A percentile compares a stretch with the other conserved stretches of the same genome.
Evolutionary conservation across 2,113 vertebrate species (phyloP).

Genomic region (Periophthalmodon schlosseri): DNA sequence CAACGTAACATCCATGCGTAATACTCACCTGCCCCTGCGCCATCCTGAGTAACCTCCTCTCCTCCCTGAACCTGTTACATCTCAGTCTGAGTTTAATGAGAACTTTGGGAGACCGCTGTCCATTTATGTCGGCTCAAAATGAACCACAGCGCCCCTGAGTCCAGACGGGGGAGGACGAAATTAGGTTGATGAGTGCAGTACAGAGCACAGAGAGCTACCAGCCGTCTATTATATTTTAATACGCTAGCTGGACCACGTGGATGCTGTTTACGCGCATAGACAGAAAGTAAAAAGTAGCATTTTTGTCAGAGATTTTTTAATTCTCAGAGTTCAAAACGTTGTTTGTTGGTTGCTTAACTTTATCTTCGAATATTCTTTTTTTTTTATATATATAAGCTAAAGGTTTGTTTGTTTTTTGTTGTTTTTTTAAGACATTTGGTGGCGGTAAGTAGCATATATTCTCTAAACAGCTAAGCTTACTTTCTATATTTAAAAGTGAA

Average conservation of each 20-base stretch:
- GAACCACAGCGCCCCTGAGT: conserved; percentile 3
- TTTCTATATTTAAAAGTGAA: too few relatives aligned
- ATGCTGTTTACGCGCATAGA: background rate
- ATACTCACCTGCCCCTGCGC: conserved; percentile 51
- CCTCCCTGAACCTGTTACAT: conserved; percentile 10
- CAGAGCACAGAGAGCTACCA: background rate
- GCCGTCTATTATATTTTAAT: too few relatives aligned
- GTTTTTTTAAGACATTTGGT: too few relatives aligned
- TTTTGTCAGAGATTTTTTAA: background rate
- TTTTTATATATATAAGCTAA: too few relatives aligned
- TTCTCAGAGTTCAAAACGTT: too few relatives aligned
- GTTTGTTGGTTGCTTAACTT: too few relatives aligned
- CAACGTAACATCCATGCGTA: background rate
- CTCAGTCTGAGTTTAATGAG: background rate
- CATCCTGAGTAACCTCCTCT: conserved; percentile 34
- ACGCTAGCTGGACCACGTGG: background rate
- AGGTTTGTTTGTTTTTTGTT: too few relatives aligned
- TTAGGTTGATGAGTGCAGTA: background rate
- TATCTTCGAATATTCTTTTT: too few relatives aligned
- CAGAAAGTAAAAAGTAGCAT: background rate
- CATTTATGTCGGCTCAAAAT: background rate
- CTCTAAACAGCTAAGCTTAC: too few relatives aligned
- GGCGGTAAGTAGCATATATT: too few relatives aligned
- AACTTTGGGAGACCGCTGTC: background rate
- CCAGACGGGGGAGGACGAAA: background rate